Evolutionary conservation across 2,888 invertebrate species (phyloP).

Genomic region (Palloptera scutellata): DNA sequence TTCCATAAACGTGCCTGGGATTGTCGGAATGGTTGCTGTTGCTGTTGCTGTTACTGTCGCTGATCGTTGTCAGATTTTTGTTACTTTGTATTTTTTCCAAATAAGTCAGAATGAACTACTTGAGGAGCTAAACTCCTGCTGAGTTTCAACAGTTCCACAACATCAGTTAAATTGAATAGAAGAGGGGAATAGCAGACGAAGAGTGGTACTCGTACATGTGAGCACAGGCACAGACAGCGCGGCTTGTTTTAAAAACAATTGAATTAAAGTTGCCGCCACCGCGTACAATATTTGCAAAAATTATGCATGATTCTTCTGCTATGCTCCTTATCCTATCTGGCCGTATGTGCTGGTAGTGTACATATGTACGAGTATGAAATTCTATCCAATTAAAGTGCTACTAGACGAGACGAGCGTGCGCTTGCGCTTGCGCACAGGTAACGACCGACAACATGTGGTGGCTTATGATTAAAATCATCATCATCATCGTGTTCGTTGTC

Average conservation of each 20-base stretch:
- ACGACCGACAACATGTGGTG: conserved; percentile 20
- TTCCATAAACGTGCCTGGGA: conserved; percentile 20
- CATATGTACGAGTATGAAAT: not conserved
- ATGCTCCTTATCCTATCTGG: too few species aligned
- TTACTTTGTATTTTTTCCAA: conserved; percentile 13
- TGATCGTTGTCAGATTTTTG: conserved; percentile 11
- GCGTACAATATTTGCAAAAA: conserved; percentile 15
- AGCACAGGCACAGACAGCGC: not conserved
- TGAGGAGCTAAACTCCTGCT: conserved; percentile 23
- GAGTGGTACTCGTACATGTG: not conserved
- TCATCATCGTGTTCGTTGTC: not conserved
- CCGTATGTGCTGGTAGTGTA: too few species aligned
- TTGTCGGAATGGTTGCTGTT: conserved; percentile 15
- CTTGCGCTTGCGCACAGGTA: not conserved
- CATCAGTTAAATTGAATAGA: not conserved
- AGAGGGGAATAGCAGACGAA: not conserved
- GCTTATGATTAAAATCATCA: conserved; percentile 34
- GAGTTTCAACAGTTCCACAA: conserved; percentile 17
- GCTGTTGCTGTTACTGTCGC: not conserved
- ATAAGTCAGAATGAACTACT: conserved; percentile 24
- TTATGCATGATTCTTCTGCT: conserved; percentile 18
- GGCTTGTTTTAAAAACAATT: conserved; percentile 18
- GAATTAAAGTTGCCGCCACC: conserved; percentile 10
- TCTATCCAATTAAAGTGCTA: conserved; percentile 25
- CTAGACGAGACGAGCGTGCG: not conserved